phyloP scores from a whole-genome alignment of 2,113 vertebrate genomes.

The Dryoscopus gambensis region DNA sequence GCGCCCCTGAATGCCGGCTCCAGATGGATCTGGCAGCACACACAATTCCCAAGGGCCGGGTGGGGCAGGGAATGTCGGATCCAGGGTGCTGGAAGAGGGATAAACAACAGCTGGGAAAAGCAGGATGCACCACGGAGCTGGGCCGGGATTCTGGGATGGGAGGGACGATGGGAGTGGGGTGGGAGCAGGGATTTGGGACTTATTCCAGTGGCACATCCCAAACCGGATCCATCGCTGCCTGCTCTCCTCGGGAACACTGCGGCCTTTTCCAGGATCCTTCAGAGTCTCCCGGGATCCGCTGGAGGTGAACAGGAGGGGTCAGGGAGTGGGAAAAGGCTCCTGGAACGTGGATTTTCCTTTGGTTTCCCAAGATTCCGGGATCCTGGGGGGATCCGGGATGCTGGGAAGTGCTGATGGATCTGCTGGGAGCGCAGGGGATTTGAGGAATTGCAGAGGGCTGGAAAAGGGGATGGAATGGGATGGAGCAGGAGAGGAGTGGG shows the following conservation, averaged over 20 bases:
- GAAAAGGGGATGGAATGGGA: too few relatives aligned
- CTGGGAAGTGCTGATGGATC: neutral
- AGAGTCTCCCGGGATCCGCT: fast-evolving
- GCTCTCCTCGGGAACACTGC: fast-evolving
- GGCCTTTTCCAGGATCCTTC: fast-evolving
- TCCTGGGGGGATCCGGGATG: neutral
- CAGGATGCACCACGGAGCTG: fast-evolving
- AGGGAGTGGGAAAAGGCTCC: neutral
- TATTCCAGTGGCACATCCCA: neutral
- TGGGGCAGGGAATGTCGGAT: fast-evolving
- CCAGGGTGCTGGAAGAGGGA: neutral
- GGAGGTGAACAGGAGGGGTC: neutral
- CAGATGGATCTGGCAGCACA: fast-evolving
- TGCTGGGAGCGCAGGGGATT: fast-evolving
- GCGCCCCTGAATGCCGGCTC: fast-evolving
- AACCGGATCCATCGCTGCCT: fast-evolving
- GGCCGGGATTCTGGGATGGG: neutral
- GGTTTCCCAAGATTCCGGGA: neutral
- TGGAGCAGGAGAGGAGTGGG: neutral
- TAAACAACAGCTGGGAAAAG: neutral
- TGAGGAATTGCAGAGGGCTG: fast-evolving
- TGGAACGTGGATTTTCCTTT: fast-evolving
- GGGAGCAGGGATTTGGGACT: neutral
- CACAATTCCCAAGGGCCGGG: neutral
- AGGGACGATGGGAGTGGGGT: neutral